Evolutionary conservation across 2,113 vertebrate species (phyloP).

Genomic region (Heterotilapia buettikoferi): DNA sequence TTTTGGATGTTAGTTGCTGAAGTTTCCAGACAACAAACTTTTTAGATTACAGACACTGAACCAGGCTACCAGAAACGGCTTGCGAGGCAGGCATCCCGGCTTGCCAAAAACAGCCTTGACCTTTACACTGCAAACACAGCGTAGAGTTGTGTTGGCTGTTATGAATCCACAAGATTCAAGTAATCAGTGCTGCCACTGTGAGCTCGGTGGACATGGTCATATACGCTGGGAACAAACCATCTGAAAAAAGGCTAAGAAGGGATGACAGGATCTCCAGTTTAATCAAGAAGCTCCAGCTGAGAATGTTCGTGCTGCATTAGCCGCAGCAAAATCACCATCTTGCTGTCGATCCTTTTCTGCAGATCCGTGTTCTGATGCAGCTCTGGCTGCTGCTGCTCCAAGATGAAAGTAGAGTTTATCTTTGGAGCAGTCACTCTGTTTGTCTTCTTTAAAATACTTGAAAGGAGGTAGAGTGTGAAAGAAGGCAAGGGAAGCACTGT

Average conservation of each 20-base stretch:
- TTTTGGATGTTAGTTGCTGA: not conserved
- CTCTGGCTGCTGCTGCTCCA: not conserved
- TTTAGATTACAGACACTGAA: slow-evolving; percentile 21
- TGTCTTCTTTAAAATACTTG: not conserved
- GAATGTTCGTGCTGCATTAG: not conserved
- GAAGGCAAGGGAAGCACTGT: not conserved
- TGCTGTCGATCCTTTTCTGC: not conserved
- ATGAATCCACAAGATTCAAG: slow-evolving; percentile 10
- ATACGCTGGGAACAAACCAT: not conserved
- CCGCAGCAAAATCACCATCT: not conserved
- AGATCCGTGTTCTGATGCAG: not conserved
- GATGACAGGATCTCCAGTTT: slow-evolving; percentile 10
- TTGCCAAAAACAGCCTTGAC: slow-evolving; percentile 24
- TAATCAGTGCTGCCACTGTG: not conserved
- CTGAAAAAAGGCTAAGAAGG: not conserved
- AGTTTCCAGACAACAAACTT: slow-evolving; percentile 32
- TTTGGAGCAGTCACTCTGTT: not conserved
- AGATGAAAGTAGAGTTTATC: not conserved
- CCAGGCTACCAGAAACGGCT: slow-evolving; percentile 4
- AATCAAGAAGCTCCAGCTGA: not conserved
- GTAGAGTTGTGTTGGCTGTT: not conserved
- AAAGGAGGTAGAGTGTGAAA: not conserved
- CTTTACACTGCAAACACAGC: slow-evolving; percentile 28
- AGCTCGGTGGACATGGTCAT: not conserved
- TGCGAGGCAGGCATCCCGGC: not conserved